A percentile compares a stretch with the other conserved stretches of the same genome.
Conservation (phyloP, 1,140 invertebrate genomes). For the Anastrepha ludens region DNA sequence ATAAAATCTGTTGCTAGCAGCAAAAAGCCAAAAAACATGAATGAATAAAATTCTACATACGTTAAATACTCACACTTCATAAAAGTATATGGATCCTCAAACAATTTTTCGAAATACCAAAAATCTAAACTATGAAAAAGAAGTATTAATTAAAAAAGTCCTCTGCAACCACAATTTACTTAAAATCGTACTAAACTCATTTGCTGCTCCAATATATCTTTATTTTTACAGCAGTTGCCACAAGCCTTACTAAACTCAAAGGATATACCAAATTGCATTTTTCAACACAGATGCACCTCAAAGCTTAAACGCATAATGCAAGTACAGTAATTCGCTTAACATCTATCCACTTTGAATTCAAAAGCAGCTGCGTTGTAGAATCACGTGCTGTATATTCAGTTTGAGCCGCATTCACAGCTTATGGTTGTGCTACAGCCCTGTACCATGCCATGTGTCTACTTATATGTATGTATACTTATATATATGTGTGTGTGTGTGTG, state of each 20-base stretch:
- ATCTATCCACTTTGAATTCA: neutral
- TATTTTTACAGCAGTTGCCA: no score
- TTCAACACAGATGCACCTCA: neutral
- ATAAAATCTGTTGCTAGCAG: no score
- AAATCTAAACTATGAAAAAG: no score
- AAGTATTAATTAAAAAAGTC: no score
- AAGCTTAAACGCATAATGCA: neutral
- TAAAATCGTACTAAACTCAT: no score
- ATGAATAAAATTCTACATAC: no score
- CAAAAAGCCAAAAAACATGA: no score
- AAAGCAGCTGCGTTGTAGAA: neutral
- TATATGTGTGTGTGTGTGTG: neutral
- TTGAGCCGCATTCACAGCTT: neutral
- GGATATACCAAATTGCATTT: neutral
- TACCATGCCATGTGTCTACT: neutral
- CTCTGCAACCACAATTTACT: no score
- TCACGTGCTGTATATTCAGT: conserved; percentile 19
- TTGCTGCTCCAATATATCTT: no score
- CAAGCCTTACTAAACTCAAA: neutral
- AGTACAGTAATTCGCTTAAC: neutral
- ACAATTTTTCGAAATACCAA: no score
- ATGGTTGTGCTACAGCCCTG: neutral
- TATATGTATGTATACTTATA: neutral
- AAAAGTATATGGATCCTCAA: no score
- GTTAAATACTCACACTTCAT: no score